Evolutionary conservation across 2,888 invertebrate genomes (phyloP), one percentile per base, ranked within the genome.

Genomic region (Pristionchus mayeri): DNA sequence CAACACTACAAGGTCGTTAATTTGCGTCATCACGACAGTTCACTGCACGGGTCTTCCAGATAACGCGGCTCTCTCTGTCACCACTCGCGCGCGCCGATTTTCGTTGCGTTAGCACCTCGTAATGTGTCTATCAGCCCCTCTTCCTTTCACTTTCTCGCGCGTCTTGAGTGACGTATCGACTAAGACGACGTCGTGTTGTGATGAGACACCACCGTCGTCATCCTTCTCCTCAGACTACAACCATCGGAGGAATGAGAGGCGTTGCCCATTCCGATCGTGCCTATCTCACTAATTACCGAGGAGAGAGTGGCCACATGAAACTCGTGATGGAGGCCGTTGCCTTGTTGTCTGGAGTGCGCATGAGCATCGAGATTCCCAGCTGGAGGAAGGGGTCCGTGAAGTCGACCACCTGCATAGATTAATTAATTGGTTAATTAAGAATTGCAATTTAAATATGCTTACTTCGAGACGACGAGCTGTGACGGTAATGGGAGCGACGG

Each of bases 401-500:
- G 89, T 94, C 94, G 40, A 94, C 93, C 16, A 93, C 93, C 88
- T n/a, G n/a, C n/a, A n/a, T n/a, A n/a, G n/a, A n/a, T n/a, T n/a
- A n/a, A n/a, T n/a, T n/a, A n/a, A n/a, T n/a, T n/a, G n/a, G n/a
- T n/a, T n/a, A n/a, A n/a, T n/a, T n/a, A n/a, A n/a, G n/a, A n/a
- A n/a, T n/a, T n/a, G n/a, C n/a, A n/a, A n/a, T n/a, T n/a, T n/a
- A n/a, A n/a, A n/a, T n/a, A n/a, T n/a, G n/a, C n/a, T n/a, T n/a
- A n/a, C n/a, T n/a, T 96, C 95, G 93, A 97, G 97, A 93, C 98
- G 95, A 93, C 97, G 96, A 93, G 97, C 97, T 16, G 97, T 98
- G 90, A 99, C 98, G 54, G 98, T 98, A 84, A 99, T 95, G 94
- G 98, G 98, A 13, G 97, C 98, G 76, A 98, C 96, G 0, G 97